Base-by-base conservation (phyloP, 2,888 invertebrate genomes). In the Parnassius apollo region DNA sequence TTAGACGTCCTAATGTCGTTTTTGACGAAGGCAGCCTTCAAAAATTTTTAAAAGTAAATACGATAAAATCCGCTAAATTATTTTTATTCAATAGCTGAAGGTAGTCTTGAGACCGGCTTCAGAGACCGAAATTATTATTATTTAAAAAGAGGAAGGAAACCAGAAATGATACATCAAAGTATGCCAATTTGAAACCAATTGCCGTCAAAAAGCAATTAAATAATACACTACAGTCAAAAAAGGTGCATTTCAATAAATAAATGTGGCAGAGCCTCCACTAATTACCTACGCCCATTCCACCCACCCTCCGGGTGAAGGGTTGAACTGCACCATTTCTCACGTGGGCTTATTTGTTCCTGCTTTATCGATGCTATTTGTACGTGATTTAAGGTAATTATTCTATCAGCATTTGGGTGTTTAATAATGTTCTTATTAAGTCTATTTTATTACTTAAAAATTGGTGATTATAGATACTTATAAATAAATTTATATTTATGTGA, bases 281-380 rank as follows among this genome's bases (percentile, higher is more conserved):
- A 79, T 77, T 79, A 76, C 76, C 75, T 68, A 69, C 59, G 69
- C 67, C 56, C 53, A 25, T 13, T 18, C 42, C 12, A n/a, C 57
- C 69, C 57, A 60, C 64, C 66, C 66, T 68, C 59, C 66, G 66
- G 71, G 68, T 73, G 74, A 77, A 76, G 82, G 83, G 85, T 84
- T 85, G 81, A 83, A 76, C 77, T 75, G 72, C 68, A 74, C 73
- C 70, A 74, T 76, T 76, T 76, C 75, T 76, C 76, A 76, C 62
- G 59, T 65, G 69, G 71, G 68, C 72, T 73, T 74, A 70, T 70
- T 64, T 67, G 66, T 66, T 68, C 70, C 68, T 66, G 69, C 75
- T 73, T 74, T 74, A 73, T 75, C 71, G 73, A 68, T 68, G 73
- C 71, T 69, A 77, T 77, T 78, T 77, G 75, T 77, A 73, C 70